A percentile compares a stretch with the other conserved stretches of the same genome.
Conservation (phyloP, 2,797 vertebrate genomes). For the Gymnothorax reevesii region DNA sequence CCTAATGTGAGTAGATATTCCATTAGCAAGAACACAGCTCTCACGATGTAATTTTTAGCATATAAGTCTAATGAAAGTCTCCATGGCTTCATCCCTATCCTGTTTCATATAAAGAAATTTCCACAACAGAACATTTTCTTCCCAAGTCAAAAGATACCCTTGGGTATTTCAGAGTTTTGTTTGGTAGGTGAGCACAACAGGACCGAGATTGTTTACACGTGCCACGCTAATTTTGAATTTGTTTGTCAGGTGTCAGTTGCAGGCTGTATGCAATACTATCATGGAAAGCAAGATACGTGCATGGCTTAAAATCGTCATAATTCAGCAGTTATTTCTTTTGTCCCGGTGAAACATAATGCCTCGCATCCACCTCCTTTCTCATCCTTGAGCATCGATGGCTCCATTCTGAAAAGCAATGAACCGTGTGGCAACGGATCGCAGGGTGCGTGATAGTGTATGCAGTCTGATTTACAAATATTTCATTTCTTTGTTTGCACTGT, state of each 20-base stretch:
- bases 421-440: background rate
- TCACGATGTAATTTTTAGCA: too few relatives aligned
- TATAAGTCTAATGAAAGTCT: background rate
- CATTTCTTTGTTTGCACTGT: background rate
- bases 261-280: background rate
- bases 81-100: background rate
- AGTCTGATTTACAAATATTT: background rate
- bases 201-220: background rate
- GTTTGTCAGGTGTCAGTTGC: background rate
- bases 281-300: background rate
- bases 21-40: too few relatives aligned
- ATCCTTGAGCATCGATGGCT: background rate
- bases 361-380: background rate
- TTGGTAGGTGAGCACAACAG: background rate
- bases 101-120: background rate
- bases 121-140: background rate
- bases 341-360: background rate
- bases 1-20: too few relatives aligned
- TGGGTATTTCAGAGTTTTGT: background rate
- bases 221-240: background rate
- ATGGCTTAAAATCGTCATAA: background rate
- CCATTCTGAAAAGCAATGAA: background rate
- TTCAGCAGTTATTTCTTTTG: background rate
- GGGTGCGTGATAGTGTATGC: background rate
- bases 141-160: background rate